Conservation (phyloP, 2,113 vertebrate genomes). For the Tragelaphus imberbis region DNA sequence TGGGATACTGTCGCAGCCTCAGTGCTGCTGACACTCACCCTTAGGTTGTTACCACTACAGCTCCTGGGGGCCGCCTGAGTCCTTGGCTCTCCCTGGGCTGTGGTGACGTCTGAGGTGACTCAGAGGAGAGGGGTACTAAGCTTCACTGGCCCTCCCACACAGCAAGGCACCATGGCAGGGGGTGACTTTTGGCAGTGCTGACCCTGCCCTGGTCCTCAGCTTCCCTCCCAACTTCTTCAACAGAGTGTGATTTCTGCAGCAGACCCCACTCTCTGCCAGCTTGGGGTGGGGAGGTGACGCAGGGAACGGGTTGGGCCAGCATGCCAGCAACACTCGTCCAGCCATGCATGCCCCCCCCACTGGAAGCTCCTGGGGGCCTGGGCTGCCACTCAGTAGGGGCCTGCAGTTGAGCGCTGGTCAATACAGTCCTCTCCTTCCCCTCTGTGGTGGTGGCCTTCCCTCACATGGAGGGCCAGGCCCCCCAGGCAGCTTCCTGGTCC, state of each 20-base stretch:
- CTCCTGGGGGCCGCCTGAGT: neutral
- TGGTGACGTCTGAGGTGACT: neutral
- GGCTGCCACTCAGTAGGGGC: neutral
- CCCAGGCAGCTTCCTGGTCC: neutral
- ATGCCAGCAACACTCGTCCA: neutral
- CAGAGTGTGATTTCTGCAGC: neutral
- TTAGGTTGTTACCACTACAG: neutral
- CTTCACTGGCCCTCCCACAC: neutral
- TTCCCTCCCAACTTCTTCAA: neutral
- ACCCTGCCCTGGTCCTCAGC: neutral
- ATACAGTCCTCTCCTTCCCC: too few relatives aligned
- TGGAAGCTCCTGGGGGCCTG: neutral
- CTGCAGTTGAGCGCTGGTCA: neutral
- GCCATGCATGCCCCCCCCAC: fast-evolving
- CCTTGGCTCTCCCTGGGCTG: neutral
- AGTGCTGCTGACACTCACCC: neutral
- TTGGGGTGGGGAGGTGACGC: neutral
- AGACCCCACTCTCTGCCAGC: neutral
- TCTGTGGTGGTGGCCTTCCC: neutral
- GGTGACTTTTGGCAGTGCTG: neutral
- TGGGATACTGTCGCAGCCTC: neutral
- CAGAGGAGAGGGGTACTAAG: neutral
- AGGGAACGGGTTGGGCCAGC: neutral
- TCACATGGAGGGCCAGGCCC: neutral
- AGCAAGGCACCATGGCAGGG: neutral